These are phyloP conservation scores for Nemapogon koenigi DNA, from an alignment of 2,888 invertebrate genomes.

Conservation along the genomic window DNA sequence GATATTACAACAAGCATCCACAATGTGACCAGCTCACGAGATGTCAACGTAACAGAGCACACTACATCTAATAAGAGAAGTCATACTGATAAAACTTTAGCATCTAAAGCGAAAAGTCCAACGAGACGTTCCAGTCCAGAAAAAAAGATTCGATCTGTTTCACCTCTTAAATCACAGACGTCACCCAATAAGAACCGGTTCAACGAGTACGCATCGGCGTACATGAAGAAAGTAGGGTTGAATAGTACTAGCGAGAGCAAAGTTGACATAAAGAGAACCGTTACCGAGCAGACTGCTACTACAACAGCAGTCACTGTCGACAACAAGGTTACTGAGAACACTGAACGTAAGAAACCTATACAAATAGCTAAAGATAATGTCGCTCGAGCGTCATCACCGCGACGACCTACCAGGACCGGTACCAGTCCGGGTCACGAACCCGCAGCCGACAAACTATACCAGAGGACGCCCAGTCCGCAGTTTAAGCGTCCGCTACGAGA, in stretches of 20 bases:
- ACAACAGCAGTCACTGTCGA: constrained; percentile 23
- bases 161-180: constrained; percentile 32
- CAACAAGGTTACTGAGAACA: constrained; percentile 23
- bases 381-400: constrained; percentile 39
- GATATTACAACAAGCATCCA: constrained; percentile 26
- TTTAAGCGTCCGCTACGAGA: constrained; percentile 29
- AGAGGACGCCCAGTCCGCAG: constrained; percentile 38
- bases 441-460: constrained; percentile 23
- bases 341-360: constrained; percentile 36
- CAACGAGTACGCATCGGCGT: constrained; percentile 53
- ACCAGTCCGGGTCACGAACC: constrained; percentile 19
- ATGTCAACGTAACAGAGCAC: constrained; percentile 27
- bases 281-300: constrained; percentile 20
- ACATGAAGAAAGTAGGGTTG: constrained; percentile 54
- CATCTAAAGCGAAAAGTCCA: constrained; percentile 29
- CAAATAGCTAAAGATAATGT: constrained; percentile 36
- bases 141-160: constrained; percentile 38
- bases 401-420: constrained; percentile 18
- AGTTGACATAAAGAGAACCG: constrained; percentile 25
- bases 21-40: constrained; percentile 24
- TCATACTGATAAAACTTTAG: constrained; percentile 23
- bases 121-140: constrained; percentile 42
- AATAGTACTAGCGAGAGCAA: constrained; percentile 34
- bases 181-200: constrained; percentile 41
- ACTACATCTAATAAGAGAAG: constrained; percentile 17